Evolutionary conservation across 1,140 invertebrate species (phyloP), one percentile per base, ranked within the genome.

Genomic region (Lordiphosa mommai): DNA sequence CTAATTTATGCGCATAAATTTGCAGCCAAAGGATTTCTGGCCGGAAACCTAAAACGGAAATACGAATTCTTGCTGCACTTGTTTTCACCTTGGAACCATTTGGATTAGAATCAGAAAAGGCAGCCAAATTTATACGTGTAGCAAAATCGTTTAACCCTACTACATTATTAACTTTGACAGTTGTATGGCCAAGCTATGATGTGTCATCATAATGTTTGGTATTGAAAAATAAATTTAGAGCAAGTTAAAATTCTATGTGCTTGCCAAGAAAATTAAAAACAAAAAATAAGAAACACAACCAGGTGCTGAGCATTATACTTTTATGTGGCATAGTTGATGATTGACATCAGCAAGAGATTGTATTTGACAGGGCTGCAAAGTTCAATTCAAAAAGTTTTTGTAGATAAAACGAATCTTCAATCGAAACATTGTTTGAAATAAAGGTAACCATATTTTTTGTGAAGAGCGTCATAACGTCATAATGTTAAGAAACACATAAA

Each of bases 211-310:
- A 69, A 69, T 64, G 49, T 71, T 76, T 66, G 51, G 38, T 76
- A 79, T 77, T 72, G 61, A 79, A 79, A 72, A 27, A 7, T 70
- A 36, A 52, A 63, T 73, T 40, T 71, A 61, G 56, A 52, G 38
- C 72, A 37, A 66, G 10, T 41, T 13, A 34, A 33, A 33, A 47
- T 27, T 7, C 1, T 27, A 27, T 27, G 23, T 27, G 40, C 64
- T 52, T 52, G 64, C 63, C 61, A 48, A 58, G 51, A 52, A 63
- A 40, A 37, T 10, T 23, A 49, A 32, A 1, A 41, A 16, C 23
- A 37, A n/a, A n/a, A n/a, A n/a, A n/a, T n/a, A n/a, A n/a, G n/a
- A n/a, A n/a, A n/a, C n/a, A 13, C 38, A 20, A 48, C 37, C 74
- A 82, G 74, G 74, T 80, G 74, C 57, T 56, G 43, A 49, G 37